A percentile compares a stretch with the other conserved stretches of the same genome.
phyloP scores from a whole-genome alignment of 1,140 invertebrate species.

The Bilobella aurantiaca region DNA sequence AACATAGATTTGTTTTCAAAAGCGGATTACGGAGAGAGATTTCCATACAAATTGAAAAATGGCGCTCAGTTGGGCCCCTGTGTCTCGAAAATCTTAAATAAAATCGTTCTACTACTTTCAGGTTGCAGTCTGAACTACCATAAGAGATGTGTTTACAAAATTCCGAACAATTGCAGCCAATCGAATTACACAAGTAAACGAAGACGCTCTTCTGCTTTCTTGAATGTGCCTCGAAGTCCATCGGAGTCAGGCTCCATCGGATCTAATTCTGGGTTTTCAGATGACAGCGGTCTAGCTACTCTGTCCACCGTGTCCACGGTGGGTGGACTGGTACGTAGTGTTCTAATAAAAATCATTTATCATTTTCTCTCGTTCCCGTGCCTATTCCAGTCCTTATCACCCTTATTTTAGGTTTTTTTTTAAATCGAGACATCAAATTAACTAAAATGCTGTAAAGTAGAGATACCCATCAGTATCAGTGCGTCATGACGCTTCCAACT shows the following conservation, averaged over 20 bases:
- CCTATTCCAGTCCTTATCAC: background rate
- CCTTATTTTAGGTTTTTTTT: too few relatives aligned
- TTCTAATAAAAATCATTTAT: background rate
- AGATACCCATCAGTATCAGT: too few relatives aligned
- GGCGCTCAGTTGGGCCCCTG: too few relatives aligned
- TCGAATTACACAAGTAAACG: constrained; percentile 40
- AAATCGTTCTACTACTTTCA: constrained; percentile 42
- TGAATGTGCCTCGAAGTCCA: constrained; percentile 54
- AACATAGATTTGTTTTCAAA: too few relatives aligned
- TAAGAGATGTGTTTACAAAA: constrained; percentile 95
- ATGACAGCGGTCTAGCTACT: constrained; percentile 40
- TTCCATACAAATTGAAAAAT: too few relatives aligned
- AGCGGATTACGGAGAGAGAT: too few relatives aligned
- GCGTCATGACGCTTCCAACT: too few relatives aligned
- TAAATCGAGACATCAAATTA: too few relatives aligned
- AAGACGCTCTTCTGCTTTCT: constrained; percentile 35
- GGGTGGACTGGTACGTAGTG: constrained; percentile 37
- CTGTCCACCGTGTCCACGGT: constrained; percentile 20
- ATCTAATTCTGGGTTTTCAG: constrained; percentile 43
- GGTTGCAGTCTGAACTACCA: constrained; percentile 96
- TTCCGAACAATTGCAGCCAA: constrained; percentile 88
- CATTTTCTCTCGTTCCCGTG: background rate
- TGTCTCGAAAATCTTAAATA: background rate
- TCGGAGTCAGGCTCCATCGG: constrained; percentile 48
- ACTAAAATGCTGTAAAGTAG: too few relatives aligned